phyloP scores from a whole-genome alignment of 2,113 vertebrate species.

The Picathartes gymnocephalus region DNA sequence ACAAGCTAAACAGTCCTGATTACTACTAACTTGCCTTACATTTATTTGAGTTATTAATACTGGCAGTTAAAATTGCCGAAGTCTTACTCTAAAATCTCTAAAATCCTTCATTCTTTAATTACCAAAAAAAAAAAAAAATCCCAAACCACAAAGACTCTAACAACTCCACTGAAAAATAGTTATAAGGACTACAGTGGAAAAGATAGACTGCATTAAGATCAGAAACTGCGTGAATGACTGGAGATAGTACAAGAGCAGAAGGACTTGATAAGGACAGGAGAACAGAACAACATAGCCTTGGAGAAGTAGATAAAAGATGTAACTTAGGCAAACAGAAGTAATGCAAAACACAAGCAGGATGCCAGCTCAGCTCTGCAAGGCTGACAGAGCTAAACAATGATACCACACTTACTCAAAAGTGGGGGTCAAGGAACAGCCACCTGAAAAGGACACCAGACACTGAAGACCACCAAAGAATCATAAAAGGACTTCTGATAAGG shows the following conservation, averaged over 20 bases:
- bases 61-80: neutral
- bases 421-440: rapidly evolving
- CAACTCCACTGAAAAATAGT: neutral
- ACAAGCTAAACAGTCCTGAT: too few relatives aligned
- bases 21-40: neutral
- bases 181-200: neutral
- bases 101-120: neutral
- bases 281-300: neutral
- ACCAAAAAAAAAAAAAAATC: neutral
- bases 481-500: neutral
- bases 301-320: neutral
- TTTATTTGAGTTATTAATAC: neutral
- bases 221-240: neutral
- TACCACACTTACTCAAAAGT: neutral
- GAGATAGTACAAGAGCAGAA: neutral
- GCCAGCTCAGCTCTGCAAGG: neutral
- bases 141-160: neutral
- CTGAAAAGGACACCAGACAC: neutral
- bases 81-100: neutral
- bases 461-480: neutral
- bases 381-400: neutral
- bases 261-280: neutral
- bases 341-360: neutral
- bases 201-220: neutral
- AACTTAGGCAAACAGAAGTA: neutral